Evolutionary conservation across 2,888 invertebrate genomes (phyloP), one percentile per base, ranked within the genome.

Genomic region (Trachelus tabidus): DNA sequence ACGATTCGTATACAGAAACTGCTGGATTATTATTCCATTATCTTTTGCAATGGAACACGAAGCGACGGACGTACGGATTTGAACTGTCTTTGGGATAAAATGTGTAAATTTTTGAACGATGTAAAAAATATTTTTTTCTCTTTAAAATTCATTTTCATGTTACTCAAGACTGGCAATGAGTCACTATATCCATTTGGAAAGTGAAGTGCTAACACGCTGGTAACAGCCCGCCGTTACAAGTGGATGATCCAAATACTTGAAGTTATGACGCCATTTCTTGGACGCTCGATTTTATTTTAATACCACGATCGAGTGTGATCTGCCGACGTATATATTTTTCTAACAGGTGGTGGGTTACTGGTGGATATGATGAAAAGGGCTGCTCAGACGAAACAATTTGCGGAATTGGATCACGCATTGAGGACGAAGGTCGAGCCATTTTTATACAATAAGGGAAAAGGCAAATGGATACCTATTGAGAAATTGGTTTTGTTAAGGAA

Each of bases 351-450:
- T 35, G 99, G 98, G 77, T 93, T 97, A n/a, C 92, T 98, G 34
- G 97, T 98, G 12, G 97, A 98, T 88, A 95, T 98, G 94, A 97
- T 97, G 96, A 97, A 98, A 91, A 93, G 97, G 83, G 97, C 98
- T 0, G 94, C 96, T 1, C 97, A 97, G 89, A 97, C 96, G 83
- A 98, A 98, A 90, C 97, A 97, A 89, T 97, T 95, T 87, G 97
- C 97, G 0, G 97, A 98, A 92, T 94, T 98, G 81, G 98, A 98
- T 91, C 97, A 98, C 90, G 97, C 97, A 0, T 97, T 99, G 78
- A 96, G 96, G 91, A 97, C 96, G 0, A 97, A 97, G 90, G 97
- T 98, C 23, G 96, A 97, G 86, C 97, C 97, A 1, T 98, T 97
- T 91, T 92, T 99, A 34, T 99, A 99, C 92, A 98, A 98, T 90